phyloP scores from a whole-genome alignment of 2,797 vertebrate genomes.

The Malurus splendens region DNA sequence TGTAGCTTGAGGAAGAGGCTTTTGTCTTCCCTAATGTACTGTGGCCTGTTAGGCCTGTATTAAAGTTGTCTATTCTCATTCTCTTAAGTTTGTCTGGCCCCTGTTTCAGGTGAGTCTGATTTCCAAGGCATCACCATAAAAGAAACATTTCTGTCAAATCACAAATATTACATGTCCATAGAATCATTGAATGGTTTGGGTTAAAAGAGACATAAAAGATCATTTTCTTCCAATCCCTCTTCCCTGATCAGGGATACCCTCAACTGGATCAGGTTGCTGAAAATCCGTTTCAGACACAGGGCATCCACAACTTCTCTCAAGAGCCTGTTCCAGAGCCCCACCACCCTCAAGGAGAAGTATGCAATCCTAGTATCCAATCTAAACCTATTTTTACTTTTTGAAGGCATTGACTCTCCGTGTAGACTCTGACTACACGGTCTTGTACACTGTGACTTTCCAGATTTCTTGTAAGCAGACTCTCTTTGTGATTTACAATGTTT shows the following conservation, averaged over 20 bases:
- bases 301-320: not conserved
- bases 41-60: no score
- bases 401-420: not conserved
- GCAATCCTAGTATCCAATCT: not conserved
- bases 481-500: not conserved
- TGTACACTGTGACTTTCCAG: no score
- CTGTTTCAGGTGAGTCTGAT: no score
- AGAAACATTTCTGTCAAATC: not conserved
- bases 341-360: not conserved
- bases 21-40: no score
- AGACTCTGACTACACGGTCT: not conserved
- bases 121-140: not conserved
- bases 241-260: not conserved
- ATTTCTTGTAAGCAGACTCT: not conserved
- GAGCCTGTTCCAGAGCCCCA: not conserved
- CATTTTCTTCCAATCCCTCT: not conserved
- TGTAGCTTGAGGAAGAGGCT: no score
- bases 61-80: no score
- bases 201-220: not conserved
- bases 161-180: not conserved
- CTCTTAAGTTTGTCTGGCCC: no score
- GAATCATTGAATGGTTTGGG: not conserved
- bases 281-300: not conserved
- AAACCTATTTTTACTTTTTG: not conserved
- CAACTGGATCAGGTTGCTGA: not conserved